Conservation (phyloP, 2,888 invertebrate genomes). For the Ethmia dodecea region DNA sequence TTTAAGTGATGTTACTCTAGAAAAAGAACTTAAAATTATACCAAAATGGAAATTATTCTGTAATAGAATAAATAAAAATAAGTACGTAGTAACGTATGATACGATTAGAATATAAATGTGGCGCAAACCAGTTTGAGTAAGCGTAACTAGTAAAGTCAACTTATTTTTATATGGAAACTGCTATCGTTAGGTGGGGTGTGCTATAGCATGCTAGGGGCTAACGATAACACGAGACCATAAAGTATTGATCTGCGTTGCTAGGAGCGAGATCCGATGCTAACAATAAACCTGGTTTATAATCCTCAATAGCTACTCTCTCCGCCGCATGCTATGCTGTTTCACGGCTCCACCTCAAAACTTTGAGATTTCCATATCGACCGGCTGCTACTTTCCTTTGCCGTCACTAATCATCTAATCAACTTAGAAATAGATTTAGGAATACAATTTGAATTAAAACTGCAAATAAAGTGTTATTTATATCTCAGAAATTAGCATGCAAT, state of each 20-base stretch:
- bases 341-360: conserved; percentile 21
- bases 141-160: too few relatives aligned
- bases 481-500: neutral
- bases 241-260: conserved; percentile 51
- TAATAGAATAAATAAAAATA: too few relatives aligned
- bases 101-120: too few relatives aligned
- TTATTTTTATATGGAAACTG: too few relatives aligned
- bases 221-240: conserved; percentile 25
- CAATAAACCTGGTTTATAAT: conserved; percentile 58
- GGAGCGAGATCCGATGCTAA: conserved; percentile 32
- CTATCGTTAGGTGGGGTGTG: too few relatives aligned
- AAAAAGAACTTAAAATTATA: too few relatives aligned
- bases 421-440: neutral
- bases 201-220: neutral
- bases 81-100: too few relatives aligned
- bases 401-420: conserved; percentile 4
- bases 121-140: too few relatives aligned
- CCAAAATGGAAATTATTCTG: too few relatives aligned
- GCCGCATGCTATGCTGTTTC: conserved; percentile 20
- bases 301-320: conserved; percentile 41
- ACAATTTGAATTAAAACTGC: too few relatives aligned
- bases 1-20: too few relatives aligned
- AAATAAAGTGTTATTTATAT: too few relatives aligned
- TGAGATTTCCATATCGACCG: conserved; percentile 24
- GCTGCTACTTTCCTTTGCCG: conserved; percentile 30